Base-by-base conservation (phyloP, 2,797 vertebrate genomes). In the Buceros bicornis region DNA sequence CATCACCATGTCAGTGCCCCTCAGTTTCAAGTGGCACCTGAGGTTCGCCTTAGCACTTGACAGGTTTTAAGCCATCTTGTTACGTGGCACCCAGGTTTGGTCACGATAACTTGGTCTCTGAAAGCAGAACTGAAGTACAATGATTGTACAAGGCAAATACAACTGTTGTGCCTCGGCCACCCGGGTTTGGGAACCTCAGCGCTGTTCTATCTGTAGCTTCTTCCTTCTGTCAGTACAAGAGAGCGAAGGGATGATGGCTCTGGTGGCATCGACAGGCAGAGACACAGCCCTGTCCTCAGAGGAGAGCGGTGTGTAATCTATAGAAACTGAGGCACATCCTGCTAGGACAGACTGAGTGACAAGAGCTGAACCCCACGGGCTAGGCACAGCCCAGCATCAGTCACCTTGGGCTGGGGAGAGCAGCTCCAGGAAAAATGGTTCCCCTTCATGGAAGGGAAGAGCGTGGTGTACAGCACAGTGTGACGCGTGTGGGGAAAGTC, bases 401-500 rank as follows among this genome's bases (percentile, higher is more conserved):
- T 57, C 82, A 13, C 61, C 37, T 16, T 16, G 35, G 72, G 78
- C 42, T 53, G 47, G 57, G 37, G 54, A 16, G 15, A 83, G 50
- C 47, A 21, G 54, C 51, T 37, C 22, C 10, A 0, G 71, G 70
- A 31, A n/a, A 50, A 54, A 13, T 3, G 1, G 7, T 14, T 47
- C 20, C 31, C 0, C 35, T 51, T 35, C 0, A 8, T 54, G 67
- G 78, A 42, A 8, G 37, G 7, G 37, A 40, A 40, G 10, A 40
- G 37, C 37, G 19, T 20, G 20, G 24, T 29, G 15, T 21, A 17
- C 50, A 66, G 58, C 10, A 2, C 20, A 0, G 3, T 31, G 33
- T 13, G 37, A 5, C 0, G 1, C 3, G 4, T 10, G n/a, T 6
- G 0, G 8, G 73, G 70, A 37, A 20, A 20, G 16, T 5, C 37